Percentiles rank a stretch among this genome's conserved stretches.
Evolutionary conservation across 1,140 invertebrate species (phyloP).

Genomic region (Brachionus sp.): DNA sequence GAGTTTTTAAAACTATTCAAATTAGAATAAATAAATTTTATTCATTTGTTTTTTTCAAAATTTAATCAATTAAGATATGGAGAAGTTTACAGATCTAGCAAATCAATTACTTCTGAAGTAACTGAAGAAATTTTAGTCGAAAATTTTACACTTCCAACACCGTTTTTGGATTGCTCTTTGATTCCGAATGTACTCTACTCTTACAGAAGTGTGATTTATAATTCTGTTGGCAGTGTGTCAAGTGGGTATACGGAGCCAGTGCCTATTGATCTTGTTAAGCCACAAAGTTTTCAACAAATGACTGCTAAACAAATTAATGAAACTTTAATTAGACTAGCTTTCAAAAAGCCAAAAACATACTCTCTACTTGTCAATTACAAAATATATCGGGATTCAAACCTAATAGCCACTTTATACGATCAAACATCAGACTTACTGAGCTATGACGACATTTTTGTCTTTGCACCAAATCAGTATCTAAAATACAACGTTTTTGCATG

Average conservation of each 20-base stretch:
- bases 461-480: background rate
- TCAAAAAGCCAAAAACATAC: background rate
- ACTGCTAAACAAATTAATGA: constrained; percentile 8
- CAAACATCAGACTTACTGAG: background rate
- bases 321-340: background rate
- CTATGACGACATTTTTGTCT: background rate
- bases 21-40: background rate
- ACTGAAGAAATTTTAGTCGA: background rate
- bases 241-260: background rate
- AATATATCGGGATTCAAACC: background rate
- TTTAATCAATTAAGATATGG: background rate
- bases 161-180: background rate
- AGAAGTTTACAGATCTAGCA: background rate
- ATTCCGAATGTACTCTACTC: background rate
- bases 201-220: background rate
- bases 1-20: no score
- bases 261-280: background rate
- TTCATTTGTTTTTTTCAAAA: background rate
- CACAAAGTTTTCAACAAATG: background rate
- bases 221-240: background rate
- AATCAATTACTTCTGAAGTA: background rate
- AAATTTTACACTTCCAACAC: background rate
- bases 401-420: background rate
- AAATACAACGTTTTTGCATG: constrained; percentile 14
- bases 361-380: background rate